Evolutionary conservation across 92 coral and sea anemone genomes (phyloP).

Genomic region (Pocillopora grandis): DNA sequence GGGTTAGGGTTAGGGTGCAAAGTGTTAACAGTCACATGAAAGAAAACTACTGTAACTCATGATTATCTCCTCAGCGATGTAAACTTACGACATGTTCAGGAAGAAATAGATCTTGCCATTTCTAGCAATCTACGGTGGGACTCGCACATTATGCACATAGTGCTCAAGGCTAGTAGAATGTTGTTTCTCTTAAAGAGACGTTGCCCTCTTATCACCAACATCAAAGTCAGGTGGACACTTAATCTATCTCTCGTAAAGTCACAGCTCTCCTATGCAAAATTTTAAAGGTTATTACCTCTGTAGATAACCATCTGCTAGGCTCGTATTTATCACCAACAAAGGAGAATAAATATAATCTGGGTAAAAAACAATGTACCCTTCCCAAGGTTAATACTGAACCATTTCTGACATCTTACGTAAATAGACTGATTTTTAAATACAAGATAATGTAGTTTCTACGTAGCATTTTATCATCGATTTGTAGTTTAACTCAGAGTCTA

Average conservation of each 20-base stretch:
- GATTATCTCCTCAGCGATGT: conserved; percentile 1
- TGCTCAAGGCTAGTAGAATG: background rate
- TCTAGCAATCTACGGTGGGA: conserved; percentile 4
- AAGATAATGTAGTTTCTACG: conserved; percentile 16
- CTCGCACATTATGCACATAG: conserved; percentile 28
- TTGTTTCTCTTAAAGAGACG: background rate
- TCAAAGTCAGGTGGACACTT: conserved; percentile 18
- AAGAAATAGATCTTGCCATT: conserved; percentile 27
- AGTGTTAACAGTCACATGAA: conserved; percentile 12
- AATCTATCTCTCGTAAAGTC: conserved; percentile 6
- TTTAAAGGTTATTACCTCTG: no score
- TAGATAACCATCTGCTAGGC: no score
- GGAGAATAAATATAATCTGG: conserved; percentile 7
- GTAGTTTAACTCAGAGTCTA: conserved; percentile 3
- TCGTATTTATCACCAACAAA: background rate
- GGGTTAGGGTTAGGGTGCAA: background rate
- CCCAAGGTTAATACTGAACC: background rate
- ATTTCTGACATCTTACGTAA: conserved; percentile 13
- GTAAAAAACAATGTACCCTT: conserved; percentile 10
- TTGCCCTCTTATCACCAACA: background rate
- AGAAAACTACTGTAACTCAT: background rate
- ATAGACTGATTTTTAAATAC: conserved; percentile 26
- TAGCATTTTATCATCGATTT: background rate
- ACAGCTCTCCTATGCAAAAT: background rate
- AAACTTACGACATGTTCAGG: conserved; percentile 32